Percentiles rank a stretch among this genome's conserved stretches.
These are phyloP conservation scores for Sceliomorpha sp. DNA, from an alignment of 2,888 invertebrate genomes.

Conservation along the genomic window DNA sequence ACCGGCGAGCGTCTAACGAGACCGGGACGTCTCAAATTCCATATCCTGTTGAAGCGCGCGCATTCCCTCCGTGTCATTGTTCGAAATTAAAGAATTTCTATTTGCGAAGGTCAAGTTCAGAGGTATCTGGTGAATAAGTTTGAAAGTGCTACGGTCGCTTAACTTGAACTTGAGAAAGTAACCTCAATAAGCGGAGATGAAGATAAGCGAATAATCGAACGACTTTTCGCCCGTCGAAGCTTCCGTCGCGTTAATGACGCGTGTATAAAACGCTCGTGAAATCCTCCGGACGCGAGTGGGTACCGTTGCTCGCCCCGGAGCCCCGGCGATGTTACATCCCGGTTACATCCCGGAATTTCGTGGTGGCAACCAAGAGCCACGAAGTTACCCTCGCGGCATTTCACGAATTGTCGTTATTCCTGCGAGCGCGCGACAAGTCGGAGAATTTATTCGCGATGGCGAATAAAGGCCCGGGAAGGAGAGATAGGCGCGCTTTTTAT, in stretches of 20 bases:
- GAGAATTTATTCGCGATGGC: too few relatives aligned
- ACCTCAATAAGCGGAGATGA: slow-evolving; percentile 13
- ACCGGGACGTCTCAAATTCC: slow-evolving; percentile 71
- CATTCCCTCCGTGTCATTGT: slow-evolving; percentile 38
- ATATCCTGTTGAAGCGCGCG: slow-evolving; percentile 73
- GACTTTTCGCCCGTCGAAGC: slow-evolving; percentile 9
- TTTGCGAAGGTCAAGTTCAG: slow-evolving; percentile 30
- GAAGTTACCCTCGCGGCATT: slow-evolving; percentile 30
- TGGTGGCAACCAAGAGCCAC: background rate
- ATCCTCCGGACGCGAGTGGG: slow-evolving; percentile 31
- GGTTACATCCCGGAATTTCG: slow-evolving; percentile 29
- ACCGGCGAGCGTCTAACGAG: slow-evolving; percentile 47
- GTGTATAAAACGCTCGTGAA: slow-evolving; percentile 26
- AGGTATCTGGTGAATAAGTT: slow-evolving; percentile 10
- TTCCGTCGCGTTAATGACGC: slow-evolving; percentile 45
- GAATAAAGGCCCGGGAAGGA: too few relatives aligned
- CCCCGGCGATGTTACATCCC: too few relatives aligned
- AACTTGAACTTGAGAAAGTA: background rate
- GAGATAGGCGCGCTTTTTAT: too few relatives aligned
- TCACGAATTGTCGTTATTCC: slow-evolving; percentile 25
- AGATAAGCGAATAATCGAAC: background rate
- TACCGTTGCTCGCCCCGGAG: too few relatives aligned
- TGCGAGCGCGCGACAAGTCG: background rate
- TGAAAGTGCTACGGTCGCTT: slow-evolving; percentile 28
- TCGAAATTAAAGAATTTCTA: slow-evolving; percentile 43